Conservation (phyloP, 2,797 vertebrate genomes). For the Sphaeramia orbicularis region DNA sequence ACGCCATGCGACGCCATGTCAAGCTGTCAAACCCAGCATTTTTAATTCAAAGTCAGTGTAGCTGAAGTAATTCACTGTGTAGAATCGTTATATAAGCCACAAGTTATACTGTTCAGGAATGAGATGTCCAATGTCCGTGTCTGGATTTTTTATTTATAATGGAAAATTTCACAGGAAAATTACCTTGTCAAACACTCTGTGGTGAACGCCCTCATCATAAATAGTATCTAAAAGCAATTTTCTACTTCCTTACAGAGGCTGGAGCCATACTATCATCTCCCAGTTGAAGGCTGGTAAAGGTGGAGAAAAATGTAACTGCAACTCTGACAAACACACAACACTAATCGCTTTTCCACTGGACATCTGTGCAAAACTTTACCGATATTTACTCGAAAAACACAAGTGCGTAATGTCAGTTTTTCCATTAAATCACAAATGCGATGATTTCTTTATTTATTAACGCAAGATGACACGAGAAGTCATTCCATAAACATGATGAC, state of each 20-base stretch:
- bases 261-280: slow-evolving; percentile 42
- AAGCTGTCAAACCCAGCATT: slow-evolving; percentile 11
- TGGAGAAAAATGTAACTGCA: slow-evolving; percentile 23
- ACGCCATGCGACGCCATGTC: slow-evolving; percentile 11
- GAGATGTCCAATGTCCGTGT: slow-evolving; percentile 34
- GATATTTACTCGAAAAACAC: too few species aligned
- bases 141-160: slow-evolving; percentile 42
- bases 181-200: slow-evolving; percentile 33
- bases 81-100: slow-evolving; percentile 7
- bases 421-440: too few species aligned
- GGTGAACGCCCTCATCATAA: slow-evolving; percentile 47
- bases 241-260: slow-evolving; percentile 35
- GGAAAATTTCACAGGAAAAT: slow-evolving; percentile 50
- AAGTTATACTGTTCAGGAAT: slow-evolving; percentile 15
- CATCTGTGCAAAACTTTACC: too few species aligned
- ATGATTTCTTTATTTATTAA: too few species aligned
- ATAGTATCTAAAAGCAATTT: slow-evolving; percentile 56
- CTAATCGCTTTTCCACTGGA: too few species aligned
- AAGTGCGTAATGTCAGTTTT: too few species aligned
- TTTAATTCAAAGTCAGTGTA: slow-evolving; percentile 24
- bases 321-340: slow-evolving; percentile 15
- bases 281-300: slow-evolving; percentile 35
- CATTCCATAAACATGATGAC: too few species aligned
- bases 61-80: slow-evolving; percentile 35
- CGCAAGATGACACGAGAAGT: too few species aligned